Conservation (phyloP, 1,140 invertebrate species). For the Drosophila mojavensis region DNA sequence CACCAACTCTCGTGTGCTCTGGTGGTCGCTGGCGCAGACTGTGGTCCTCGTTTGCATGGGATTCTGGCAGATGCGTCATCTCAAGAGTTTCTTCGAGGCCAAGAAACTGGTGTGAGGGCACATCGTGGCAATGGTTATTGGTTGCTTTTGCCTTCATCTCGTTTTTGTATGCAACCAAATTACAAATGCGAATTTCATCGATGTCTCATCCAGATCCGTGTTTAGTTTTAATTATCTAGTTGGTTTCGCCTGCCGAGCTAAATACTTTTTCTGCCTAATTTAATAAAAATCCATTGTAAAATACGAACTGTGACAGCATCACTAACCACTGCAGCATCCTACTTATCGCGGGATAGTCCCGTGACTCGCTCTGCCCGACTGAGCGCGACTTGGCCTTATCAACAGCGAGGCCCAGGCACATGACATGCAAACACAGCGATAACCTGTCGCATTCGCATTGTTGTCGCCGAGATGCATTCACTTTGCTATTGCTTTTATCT, state of each 20-base stretch:
- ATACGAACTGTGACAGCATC: constrained; percentile 35
- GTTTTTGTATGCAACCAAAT: constrained; percentile 43
- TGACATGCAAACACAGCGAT: constrained; percentile 45
- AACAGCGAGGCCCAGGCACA: constrained; percentile 28
- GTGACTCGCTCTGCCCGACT: constrained; percentile 58
- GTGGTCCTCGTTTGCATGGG: constrained; percentile 96
- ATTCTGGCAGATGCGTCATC: constrained; percentile 99
- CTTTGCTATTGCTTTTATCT: constrained; percentile 57
- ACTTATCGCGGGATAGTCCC: constrained; percentile 57
- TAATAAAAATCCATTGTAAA: constrained; percentile 81
- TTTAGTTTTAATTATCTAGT: constrained; percentile 71
- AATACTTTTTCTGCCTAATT: constrained; percentile 71
- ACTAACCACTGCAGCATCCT: constrained; percentile 24
- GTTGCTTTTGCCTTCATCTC: constrained; percentile 42
- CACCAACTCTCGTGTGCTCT: constrained; percentile 97
- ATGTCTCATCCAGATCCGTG: constrained; percentile 54
- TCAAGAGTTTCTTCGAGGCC: constrained; percentile 99
- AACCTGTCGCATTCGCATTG: constrained; percentile 62
- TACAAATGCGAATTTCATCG: constrained; percentile 60
- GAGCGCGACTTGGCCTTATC: constrained; percentile 65
- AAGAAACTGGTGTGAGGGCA: constrained; percentile 96
- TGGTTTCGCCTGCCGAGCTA: constrained; percentile 40
- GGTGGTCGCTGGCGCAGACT: constrained; percentile 98
- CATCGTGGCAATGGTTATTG: constrained; percentile 1
- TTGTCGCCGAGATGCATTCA: constrained; percentile 35